These are phyloP conservation scores for Halictus rubicundus DNA, from an alignment of 1,140 invertebrate species.

Conservation along the genomic window DNA sequence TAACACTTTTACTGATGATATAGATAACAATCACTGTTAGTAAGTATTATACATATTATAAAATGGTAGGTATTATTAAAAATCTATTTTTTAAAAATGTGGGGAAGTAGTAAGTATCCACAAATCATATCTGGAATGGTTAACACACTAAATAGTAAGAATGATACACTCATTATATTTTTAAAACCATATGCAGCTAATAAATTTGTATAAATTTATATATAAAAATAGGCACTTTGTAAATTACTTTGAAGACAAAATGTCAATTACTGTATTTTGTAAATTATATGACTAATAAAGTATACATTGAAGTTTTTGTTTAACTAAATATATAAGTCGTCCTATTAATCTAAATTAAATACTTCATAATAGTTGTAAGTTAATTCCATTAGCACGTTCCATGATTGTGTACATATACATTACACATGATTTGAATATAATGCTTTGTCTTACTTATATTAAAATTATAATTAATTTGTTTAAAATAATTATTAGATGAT, in stretches of 20 bases:
- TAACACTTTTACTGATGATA: slow-evolving; percentile 4
- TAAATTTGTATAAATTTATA: slow-evolving; percentile 10
- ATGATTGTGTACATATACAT: background rate
- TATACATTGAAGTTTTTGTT: too few relatives aligned
- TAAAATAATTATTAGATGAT: background rate
- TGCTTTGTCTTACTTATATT: background rate
- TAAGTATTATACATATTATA: background rate
- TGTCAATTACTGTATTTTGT: background rate
- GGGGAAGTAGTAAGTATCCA: background rate
- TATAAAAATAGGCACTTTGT: slow-evolving; percentile 14
- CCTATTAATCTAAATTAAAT: background rate
- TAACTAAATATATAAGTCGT: background rate
- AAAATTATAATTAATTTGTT: background rate
- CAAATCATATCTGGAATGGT: background rate
- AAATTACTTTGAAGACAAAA: slow-evolving; percentile 14
- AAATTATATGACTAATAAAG: background rate
- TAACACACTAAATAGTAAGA: slow-evolving; percentile 8
- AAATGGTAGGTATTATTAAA: background rate
- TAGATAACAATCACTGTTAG: slow-evolving; percentile 3
- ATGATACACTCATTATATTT: slow-evolving; percentile 4
- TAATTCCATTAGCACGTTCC: background rate
- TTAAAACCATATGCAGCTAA: background rate
- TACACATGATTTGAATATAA: background rate
- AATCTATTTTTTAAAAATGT: slow-evolving; percentile 19
- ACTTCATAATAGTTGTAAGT: background rate